Evolutionary conservation across 2,888 invertebrate genomes (phyloP).

Genomic region (Lacanobia wlatinum): DNA sequence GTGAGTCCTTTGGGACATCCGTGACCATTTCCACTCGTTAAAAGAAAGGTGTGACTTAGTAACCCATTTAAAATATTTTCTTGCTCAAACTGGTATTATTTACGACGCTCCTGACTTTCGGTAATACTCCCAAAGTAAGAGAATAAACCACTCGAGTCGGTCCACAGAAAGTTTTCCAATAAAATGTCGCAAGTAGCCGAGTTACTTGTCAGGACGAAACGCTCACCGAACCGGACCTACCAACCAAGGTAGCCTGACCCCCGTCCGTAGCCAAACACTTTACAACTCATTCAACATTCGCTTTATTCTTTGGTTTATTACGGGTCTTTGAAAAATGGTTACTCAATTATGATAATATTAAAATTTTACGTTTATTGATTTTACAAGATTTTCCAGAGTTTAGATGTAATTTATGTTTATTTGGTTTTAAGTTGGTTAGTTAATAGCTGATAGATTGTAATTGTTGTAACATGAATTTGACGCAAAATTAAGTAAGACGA

Average conservation of each 20-base stretch:
- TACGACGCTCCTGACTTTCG: constrained; percentile 50
- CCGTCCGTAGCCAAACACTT: constrained; percentile 40
- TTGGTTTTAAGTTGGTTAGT: constrained; percentile 31
- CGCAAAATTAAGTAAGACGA: background rate
- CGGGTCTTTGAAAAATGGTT: constrained; percentile 58
- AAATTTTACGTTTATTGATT: constrained; percentile 67
- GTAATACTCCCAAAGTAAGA: constrained; percentile 54
- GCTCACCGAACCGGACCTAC: constrained; percentile 39
- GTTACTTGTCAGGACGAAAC: constrained; percentile 60
- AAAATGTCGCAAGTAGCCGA: constrained; percentile 63
- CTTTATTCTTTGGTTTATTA: constrained; percentile 45
- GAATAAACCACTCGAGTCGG: constrained; percentile 63
- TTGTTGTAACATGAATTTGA: background rate
- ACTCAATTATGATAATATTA: constrained; percentile 63
- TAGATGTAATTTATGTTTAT: constrained; percentile 41
- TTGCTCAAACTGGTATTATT: constrained; percentile 50
- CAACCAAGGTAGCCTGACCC: constrained; percentile 54
- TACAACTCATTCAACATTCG: constrained; percentile 40
- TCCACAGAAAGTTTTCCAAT: constrained; percentile 65
- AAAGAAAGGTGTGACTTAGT: constrained; percentile 10
- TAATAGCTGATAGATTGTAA: constrained; percentile 9
- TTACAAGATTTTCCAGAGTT: constrained; percentile 58
- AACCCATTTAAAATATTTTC: constrained; percentile 30
- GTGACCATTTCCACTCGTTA: too few species aligned
- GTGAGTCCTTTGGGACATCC: too few species aligned